A percentile compares a stretch with the other conserved stretches of the same genome.
Conservation (phyloP, 2,113 vertebrate species). For the Falcunculus frontatus region DNA sequence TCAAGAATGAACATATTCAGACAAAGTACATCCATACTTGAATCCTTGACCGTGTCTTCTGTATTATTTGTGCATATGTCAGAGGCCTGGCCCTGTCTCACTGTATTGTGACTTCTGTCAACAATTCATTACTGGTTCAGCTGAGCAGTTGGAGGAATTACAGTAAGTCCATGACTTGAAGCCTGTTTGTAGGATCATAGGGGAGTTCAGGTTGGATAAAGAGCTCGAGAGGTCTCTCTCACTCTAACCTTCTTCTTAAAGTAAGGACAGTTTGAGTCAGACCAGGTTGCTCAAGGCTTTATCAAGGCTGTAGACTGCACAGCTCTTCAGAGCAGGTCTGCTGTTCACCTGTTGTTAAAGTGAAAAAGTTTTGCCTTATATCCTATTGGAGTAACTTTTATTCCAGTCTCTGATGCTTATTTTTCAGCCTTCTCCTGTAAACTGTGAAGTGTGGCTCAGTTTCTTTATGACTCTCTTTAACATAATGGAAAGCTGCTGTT, state of each 20-base stretch:
- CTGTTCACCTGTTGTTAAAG: background rate
- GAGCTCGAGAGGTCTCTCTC: background rate
- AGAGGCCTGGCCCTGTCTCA: background rate
- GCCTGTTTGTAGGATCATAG: background rate
- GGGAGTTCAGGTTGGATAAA: background rate
- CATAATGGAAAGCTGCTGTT: background rate
- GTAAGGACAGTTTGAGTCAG: background rate
- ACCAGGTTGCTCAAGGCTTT: background rate
- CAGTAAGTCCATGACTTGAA: background rate
- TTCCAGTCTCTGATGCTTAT: background rate
- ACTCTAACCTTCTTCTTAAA: background rate
- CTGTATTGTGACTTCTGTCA: background rate
- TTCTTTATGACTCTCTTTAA: background rate
- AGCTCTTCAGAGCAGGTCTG: background rate
- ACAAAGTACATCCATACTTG: background rate
- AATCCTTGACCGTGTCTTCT: background rate
- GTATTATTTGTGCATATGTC: background rate
- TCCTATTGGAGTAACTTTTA: background rate
- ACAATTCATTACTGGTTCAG: background rate
- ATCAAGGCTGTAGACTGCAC: too few species aligned
- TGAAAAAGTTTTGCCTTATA: background rate
- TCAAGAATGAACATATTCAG: background rate
- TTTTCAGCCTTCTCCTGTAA: background rate
- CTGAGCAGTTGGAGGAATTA: background rate
- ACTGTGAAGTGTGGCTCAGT: background rate